Evolutionary conservation across 2,113 vertebrate species (phyloP).

Genomic region (Ardeotis arabs): DNA sequence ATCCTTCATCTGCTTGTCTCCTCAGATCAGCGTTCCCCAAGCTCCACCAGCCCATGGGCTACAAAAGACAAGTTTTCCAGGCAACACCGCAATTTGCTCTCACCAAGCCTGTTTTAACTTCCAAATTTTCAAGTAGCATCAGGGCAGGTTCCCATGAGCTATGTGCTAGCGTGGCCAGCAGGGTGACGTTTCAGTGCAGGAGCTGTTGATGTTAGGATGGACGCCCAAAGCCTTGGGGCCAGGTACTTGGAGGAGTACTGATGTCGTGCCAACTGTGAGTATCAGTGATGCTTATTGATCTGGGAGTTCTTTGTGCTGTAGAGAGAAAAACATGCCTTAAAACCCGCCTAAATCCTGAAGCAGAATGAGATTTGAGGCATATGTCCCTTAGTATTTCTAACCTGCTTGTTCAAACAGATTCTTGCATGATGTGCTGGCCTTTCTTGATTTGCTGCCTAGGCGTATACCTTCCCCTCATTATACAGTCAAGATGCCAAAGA

Average conservation of each 20-base stretch:
- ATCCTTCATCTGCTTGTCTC: background rate
- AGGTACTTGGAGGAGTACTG: background rate
- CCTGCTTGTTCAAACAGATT: background rate
- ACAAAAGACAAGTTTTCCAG: background rate
- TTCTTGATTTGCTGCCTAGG: background rate
- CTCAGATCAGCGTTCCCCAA: background rate
- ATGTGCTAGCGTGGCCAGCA: background rate
- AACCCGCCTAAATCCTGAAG: background rate
- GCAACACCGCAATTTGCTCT: background rate
- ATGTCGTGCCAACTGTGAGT: background rate
- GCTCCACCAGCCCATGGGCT: background rate
- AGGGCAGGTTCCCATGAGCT: rapidly evolving
- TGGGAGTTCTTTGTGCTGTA: background rate
- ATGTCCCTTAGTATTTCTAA: background rate
- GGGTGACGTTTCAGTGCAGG: rapidly evolving
- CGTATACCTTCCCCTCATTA: background rate
- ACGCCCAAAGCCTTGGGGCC: background rate
- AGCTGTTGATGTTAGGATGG: background rate
- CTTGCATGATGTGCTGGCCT: background rate
- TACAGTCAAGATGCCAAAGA: background rate
- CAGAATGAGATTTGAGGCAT: background rate
- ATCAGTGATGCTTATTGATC: background rate
- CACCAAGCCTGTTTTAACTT: background rate
- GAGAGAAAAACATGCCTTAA: background rate
- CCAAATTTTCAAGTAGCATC: rapidly evolving